Conservation (phyloP, 2,113 vertebrate species). For the Saccopteryx bilineata region DNA sequence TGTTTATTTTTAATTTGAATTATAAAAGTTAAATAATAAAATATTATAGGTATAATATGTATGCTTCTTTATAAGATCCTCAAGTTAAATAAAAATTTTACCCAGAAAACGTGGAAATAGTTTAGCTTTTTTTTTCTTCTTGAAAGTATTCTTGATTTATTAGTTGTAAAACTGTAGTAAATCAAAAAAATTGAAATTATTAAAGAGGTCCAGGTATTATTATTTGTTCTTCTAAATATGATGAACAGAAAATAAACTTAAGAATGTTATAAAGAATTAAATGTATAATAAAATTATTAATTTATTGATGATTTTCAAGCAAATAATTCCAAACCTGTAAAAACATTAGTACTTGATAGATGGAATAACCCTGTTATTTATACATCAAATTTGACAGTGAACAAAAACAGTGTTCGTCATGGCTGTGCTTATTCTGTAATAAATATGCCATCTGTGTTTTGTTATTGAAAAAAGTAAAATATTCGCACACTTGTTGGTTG, state of each 20-base stretch:
- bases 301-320: slow-evolving; percentile 20
- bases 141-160: slow-evolving; percentile 23
- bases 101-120: neutral
- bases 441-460: neutral
- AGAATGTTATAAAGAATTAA: slow-evolving; percentile 15
- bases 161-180: slow-evolving; percentile 13
- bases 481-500: neutral
- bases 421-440: neutral
- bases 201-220: neutral
- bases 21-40: slow-evolving; percentile 41
- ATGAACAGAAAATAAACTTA: neutral
- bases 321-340: slow-evolving; percentile 60
- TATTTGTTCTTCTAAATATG: slow-evolving; percentile 9
- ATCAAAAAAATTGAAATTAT: slow-evolving; percentile 28
- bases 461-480: slow-evolving; percentile 27
- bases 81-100: slow-evolving; percentile 43
- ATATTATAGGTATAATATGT: neutral
- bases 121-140: neutral
- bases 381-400: slow-evolving; percentile 55
- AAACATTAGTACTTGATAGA: neutral
- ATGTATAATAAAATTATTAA: slow-evolving; percentile 65
- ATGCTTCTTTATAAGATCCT: neutral
- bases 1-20: slow-evolving; percentile 37
- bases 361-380: slow-evolving; percentile 54
- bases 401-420: neutral